Evolutionary conservation across 2,888 invertebrate genomes (phyloP), one percentile per base, ranked within the genome.

Genomic region (Sarcophaga variegata): DNA sequence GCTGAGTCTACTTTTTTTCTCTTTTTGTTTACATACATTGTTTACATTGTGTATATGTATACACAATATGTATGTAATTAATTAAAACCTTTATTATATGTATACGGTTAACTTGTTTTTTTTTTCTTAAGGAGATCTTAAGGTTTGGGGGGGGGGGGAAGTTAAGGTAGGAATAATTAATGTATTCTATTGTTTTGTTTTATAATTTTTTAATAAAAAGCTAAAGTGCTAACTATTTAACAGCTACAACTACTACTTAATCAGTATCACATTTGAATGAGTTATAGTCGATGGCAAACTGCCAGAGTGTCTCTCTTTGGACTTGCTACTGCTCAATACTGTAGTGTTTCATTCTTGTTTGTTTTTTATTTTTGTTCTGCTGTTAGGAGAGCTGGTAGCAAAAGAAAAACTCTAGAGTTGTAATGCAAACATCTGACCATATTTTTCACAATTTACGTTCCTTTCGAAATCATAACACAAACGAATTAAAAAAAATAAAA

Each of bases 381-480:
- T 54, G 3, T 14, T 3, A 14, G 54, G 54, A 4, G 14, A 17
- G 54, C 17, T 54, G 17, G 2, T 54, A 49, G 17, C 54, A 54
- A 54, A 54, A 80, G 80, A 84, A 70, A 84, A 82, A 84, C 72
- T 84, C 75, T 82, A 79, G 87, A 87, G 87, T 82, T 84, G 66
- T 82, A 82, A 71, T 87, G 87, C 87, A 87, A 84, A 84, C 87
- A 87, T 87, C 87, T 84, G 84, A 84, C 87, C 84, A 87, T 84
- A 87, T 87, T 84, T 87, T 87, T 87, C 87, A 87, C 87, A 87
- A 87, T 87, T 87, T 84, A 82, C 87, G 87, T 87, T 87, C 87
- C 87, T 87, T 87, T 84, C 79, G 87, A 76, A 87, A 84, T 87
- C 87, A 87, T 84, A 87, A 87, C 87, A 84, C 81, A 87, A 84